Evolutionary conservation across 64 coral and sea anemone species (phyloP), one percentile per base, ranked within the genome.

Genomic region (Montipora efflorescens): DNA sequence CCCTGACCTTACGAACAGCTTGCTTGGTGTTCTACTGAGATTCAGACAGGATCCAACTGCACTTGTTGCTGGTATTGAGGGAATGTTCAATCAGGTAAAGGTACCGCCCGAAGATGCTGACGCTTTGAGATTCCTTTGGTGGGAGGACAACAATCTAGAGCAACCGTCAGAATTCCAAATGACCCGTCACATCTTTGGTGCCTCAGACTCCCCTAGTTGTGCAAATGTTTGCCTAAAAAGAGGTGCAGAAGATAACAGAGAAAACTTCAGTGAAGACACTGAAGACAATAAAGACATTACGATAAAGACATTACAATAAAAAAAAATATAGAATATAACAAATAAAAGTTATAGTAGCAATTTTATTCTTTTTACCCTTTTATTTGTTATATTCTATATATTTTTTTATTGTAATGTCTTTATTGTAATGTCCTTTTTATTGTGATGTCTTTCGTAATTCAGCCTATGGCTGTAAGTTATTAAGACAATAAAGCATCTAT

Each of bases 181-280:
- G 95, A n/a, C 50, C 2, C 76, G 71, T 74, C 95, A 96, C 19
- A 83, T 93, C 22, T 96, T 97, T 83, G 96, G 89, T 28, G 85
- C 75, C 0, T 66, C 62, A 12, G 83, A 87, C 18, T 98, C 96
- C 16, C 93, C 96, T 3, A 88, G 90, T 49, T 85, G 89, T 47
- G 88, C 91, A 9, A 96, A 78, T 36, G 90, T 75, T 52, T 23
- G 36, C 51, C 76, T 94, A 0, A 90, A 43, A 43, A 93, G 66
- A 57, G 87, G 87, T 16, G 88, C 88, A 2, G 7, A 93, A 47
- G 91, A 55, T 55, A 55, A 55, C 52, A 55, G 52, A 55, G 52
- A 10, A 55, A 55, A 55, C 52, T 55, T 55, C 45, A 71, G 47
- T 70, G 87, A 51, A 6, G 91, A 92, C 76, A 62, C 79, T 16